These are phyloP conservation scores for Cladopsammia gracilis DNA, from an alignment of 64 coral and sea anemone genomes.

Conservation along the genomic window DNA sequence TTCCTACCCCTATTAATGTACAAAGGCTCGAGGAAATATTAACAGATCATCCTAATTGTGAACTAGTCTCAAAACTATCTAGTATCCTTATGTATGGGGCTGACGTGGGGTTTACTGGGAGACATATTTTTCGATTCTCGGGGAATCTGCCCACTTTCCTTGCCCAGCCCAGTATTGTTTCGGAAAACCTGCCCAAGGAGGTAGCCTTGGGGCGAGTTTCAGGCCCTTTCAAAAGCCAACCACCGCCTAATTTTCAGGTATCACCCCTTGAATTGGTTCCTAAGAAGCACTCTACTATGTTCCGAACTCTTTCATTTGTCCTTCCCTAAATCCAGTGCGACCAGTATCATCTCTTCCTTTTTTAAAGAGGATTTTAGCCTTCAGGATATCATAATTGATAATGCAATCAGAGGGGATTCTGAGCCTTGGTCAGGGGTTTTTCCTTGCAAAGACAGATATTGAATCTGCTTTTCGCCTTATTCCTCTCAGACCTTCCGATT, in stretches of 20 bases:
- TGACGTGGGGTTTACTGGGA: conserved; percentile 18
- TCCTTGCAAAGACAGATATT: not conserved
- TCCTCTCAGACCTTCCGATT: not conserved
- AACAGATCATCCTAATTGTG: conserved; percentile 9
- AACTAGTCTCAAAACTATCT: not conserved
- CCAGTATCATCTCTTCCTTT: too few relatives aligned
- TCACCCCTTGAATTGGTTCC: too few relatives aligned
- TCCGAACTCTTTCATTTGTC: not conserved
- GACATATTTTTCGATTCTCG: not conserved
- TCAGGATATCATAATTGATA: too few relatives aligned
- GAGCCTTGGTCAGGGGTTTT: not conserved
- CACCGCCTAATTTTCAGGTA: too few relatives aligned
- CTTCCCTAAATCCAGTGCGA: too few relatives aligned
- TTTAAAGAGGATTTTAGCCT: too few relatives aligned
- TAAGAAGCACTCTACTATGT: too few relatives aligned
- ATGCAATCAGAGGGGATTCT: not conserved
- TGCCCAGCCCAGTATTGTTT: not conserved
- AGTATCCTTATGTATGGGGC: not conserved
- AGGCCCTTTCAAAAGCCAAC: not conserved
- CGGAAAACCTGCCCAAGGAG: too few relatives aligned
- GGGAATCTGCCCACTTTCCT: conserved; percentile 23
- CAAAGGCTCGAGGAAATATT: not conserved
- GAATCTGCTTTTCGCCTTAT: conserved; percentile 3
- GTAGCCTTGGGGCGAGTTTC: too few relatives aligned
- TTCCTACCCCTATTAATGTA: too few relatives aligned